Evolutionary conservation across 2,113 vertebrate species (phyloP), one percentile per base, ranked within the genome.

Genomic region (Paracanthobrama guichenoti): DNA sequence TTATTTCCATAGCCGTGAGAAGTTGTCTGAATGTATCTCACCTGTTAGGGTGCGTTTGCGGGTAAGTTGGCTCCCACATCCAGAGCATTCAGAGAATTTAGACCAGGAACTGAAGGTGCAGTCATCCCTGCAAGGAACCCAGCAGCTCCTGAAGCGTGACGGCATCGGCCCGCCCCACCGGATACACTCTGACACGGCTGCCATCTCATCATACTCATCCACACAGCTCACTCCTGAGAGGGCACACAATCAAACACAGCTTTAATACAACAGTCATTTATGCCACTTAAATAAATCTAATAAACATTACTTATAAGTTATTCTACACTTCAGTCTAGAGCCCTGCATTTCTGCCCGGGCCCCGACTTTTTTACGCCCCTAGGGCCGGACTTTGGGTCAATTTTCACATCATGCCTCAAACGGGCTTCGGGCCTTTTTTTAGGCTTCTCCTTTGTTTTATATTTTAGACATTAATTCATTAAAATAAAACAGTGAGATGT

Each of bases 51-150:
- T 94, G 9, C 98, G 92, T 35, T 92, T 93, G 73, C 96, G 95
- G 2, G 84, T 94, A n/a, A 90, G 93, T 2, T 86, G 90, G 77
- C 93, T 89, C 87, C 91, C 95, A 87, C 97, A 99, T 80, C 93
- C 94, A 1, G 85, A 60, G 83, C 98, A 99, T 0, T 96, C 90
- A 0, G 96, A 95, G 86, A 98, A 99, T 86, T 93, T 96, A 84
- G 97, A 97, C 98, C 98, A 99, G 31, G 94, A 73, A 8, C 96
- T 97, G 4, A 99, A 95, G 0, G 93, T 93, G 90, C 98, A 99
- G 91, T 99, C 98, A 0, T 99, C 96, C 85, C 91, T 96, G 90
- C 98, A 99, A 6, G 96, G 92, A 26, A 97, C 4, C 0, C 86
- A 85, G 81, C 98, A 99, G 57, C 93, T 93, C 87, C 96, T 95